Percentiles rank a stretch among this genome's conserved stretches.
phyloP scores from a whole-genome alignment of 2,113 vertebrate species.

The Pygoscelis adeliae region DNA sequence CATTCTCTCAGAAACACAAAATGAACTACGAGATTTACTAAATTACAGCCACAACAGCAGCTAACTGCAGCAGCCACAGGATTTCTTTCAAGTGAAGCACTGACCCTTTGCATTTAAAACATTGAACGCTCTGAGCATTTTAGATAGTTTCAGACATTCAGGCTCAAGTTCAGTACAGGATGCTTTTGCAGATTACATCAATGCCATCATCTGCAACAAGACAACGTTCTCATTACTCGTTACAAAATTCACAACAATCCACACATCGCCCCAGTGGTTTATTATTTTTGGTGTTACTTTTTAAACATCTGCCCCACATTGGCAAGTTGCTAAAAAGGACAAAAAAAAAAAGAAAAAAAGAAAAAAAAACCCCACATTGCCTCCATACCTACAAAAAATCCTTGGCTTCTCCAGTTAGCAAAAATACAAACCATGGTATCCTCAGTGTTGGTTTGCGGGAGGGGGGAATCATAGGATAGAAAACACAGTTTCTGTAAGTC shows the following conservation, averaged over 20 bases:
- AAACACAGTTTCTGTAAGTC: constrained; percentile 83
- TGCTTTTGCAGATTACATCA: constrained; percentile 50
- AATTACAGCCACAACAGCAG: constrained; percentile 74
- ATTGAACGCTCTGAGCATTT: constrained; percentile 54
- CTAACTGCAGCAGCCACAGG: constrained; percentile 83
- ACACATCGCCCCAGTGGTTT: constrained; percentile 53
- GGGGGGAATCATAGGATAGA: constrained; percentile 75
- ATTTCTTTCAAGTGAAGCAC: constrained; percentile 69
- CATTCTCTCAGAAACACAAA: constrained; percentile 81
- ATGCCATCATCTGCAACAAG: constrained; percentile 57
- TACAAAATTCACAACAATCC: constrained; percentile 38
- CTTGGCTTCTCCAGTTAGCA: constrained; percentile 78
- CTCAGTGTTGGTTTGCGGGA: constrained; percentile 50
- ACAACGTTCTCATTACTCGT: constrained; percentile 40
- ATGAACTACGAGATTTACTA: constrained; percentile 72
- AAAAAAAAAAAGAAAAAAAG: not conserved
- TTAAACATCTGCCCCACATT: not conserved
- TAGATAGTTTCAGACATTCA: constrained; percentile 56
- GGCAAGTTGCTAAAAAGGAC: constrained; percentile 39
- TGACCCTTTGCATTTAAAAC: constrained; percentile 47
- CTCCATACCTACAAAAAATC: constrained; percentile 70
- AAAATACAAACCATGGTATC: constrained; percentile 82
- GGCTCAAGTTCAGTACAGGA: constrained; percentile 52
- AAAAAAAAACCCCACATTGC: not conserved
- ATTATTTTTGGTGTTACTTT: constrained; percentile 56